phyloP scores from a whole-genome alignment of 2,888 invertebrate species.

The Tridacna crocea region DNA sequence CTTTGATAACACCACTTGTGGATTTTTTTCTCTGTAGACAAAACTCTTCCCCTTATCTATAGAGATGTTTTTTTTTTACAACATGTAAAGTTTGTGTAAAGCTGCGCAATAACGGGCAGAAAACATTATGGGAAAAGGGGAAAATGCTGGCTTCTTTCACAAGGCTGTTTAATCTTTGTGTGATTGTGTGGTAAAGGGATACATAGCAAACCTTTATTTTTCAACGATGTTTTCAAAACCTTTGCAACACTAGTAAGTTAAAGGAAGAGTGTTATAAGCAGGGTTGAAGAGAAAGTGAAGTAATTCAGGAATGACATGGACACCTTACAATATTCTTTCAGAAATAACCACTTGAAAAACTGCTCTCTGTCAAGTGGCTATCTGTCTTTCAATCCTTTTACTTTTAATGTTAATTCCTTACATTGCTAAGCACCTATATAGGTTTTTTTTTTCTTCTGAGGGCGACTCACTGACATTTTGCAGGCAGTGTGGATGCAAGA shows the following conservation, averaged over 20 bases:
- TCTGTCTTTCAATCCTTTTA: constrained; percentile 13
- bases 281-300: neutral
- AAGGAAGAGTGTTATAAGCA: too few species aligned
- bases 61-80: too few species aligned
- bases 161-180: neutral
- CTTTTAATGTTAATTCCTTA: constrained; percentile 30
- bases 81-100: too few species aligned
- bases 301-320: constrained; percentile 23
- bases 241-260: too few species aligned
- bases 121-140: too few species aligned
- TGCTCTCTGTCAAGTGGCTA: constrained; percentile 23
- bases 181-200: neutral
- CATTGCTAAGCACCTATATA: neutral
- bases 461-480: too few species aligned
- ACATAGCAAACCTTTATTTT: neutral
- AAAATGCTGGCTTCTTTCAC: neutral
- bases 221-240: too few species aligned
- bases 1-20: constrained; percentile 8
- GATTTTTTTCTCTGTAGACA: constrained; percentile 10
- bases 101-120: too few species aligned
- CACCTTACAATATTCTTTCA: constrained; percentile 19
- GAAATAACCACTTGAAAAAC: constrained; percentile 29
- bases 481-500: too few species aligned
- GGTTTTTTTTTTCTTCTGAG: too few species aligned
- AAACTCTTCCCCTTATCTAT: neutral